phyloP scores from a whole-genome alignment of 2,888 invertebrate species.

The Apodemia hepburni region DNA sequence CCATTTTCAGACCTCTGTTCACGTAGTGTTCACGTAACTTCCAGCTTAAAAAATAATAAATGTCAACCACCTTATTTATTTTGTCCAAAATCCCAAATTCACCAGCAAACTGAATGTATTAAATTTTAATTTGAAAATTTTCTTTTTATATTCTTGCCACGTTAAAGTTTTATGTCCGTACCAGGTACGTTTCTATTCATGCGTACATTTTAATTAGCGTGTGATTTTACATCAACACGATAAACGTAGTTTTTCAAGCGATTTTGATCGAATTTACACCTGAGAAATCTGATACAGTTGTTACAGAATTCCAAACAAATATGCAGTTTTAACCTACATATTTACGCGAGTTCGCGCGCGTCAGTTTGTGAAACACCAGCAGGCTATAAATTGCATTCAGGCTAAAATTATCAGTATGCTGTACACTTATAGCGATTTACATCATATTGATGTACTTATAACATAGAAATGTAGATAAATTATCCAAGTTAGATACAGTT shows the following conservation, averaged over 20 bases:
- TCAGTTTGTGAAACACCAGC: slow-evolving; percentile 5
- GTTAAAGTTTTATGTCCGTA: neutral
- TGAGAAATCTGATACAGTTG: neutral
- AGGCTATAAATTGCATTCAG: neutral
- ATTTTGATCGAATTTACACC: slow-evolving; percentile 6
- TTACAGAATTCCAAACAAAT: slow-evolving; percentile 1
- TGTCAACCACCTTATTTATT: no score
- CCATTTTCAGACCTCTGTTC: no score
- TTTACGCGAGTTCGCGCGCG: slow-evolving; percentile 11
- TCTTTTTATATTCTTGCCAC: neutral
- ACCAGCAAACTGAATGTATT: neutral
- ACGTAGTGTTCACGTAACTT: no score
- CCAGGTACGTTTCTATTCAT: neutral
- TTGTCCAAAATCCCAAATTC: no score
- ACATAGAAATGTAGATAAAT: neutral
- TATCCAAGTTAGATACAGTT: neutral
- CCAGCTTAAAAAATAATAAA: no score
- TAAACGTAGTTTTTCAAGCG: neutral
- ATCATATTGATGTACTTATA: slow-evolving; percentile 1
- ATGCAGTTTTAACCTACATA: slow-evolving; percentile 12
- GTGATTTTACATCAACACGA: slow-evolving; percentile 4
- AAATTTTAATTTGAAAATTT: neutral
- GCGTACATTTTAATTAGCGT: slow-evolving; percentile 11
- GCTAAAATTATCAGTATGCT: slow-evolving; percentile 11
- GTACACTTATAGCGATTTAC: neutral